Evolutionary conservation across 2,797 vertebrate genomes (phyloP).

Genomic region (Philypnodon macrostomus): DNA sequence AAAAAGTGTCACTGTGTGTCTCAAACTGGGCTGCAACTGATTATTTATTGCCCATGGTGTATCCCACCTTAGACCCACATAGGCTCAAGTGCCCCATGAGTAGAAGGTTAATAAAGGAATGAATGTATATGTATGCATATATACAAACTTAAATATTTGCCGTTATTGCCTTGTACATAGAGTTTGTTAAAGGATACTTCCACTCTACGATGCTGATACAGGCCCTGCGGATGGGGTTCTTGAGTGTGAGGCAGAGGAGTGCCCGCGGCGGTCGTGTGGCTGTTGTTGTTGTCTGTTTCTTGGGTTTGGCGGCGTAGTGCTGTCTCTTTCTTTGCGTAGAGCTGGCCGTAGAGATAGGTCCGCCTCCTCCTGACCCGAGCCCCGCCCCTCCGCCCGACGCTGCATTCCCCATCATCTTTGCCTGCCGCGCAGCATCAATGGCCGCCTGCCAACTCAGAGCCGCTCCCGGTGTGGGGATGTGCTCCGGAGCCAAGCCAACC

Average conservation of each 20-base stretch:
- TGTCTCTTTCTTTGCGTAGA: slow-evolving; percentile 95
- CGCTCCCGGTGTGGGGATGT: slow-evolving; percentile 90
- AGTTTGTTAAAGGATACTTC: slow-evolving; percentile 93
- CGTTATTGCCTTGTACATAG: too few species aligned
- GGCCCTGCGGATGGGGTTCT: slow-evolving; percentile 95
- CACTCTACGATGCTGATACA: slow-evolving; percentile 99
- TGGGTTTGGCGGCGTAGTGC: slow-evolving; percentile 92
- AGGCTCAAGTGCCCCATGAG: too few species aligned
- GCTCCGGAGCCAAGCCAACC: slow-evolving; percentile 92
- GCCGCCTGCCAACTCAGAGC: slow-evolving; percentile 98
- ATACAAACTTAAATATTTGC: too few species aligned
- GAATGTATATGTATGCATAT: too few species aligned
- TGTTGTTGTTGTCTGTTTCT: slow-evolving; percentile 89
- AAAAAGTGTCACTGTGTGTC: too few species aligned
- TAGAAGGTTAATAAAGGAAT: too few species aligned
- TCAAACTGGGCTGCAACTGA: too few species aligned
- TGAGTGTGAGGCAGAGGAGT: slow-evolving; percentile 94
- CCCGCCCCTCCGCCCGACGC: slow-evolving; percentile 54
- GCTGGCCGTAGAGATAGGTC: slow-evolving; percentile 92
- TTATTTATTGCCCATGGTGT: too few species aligned
- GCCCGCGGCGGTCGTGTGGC: slow-evolving; percentile 92
- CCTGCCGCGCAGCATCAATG: slow-evolving; percentile 94
- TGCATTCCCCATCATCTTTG: slow-evolving; percentile 92
- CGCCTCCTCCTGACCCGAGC: slow-evolving; percentile 70
- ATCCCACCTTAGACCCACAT: too few species aligned